These are phyloP conservation scores for Synanthedon vespiformis DNA, from an alignment of 2,888 invertebrate species.

Conservation along the genomic window DNA sequence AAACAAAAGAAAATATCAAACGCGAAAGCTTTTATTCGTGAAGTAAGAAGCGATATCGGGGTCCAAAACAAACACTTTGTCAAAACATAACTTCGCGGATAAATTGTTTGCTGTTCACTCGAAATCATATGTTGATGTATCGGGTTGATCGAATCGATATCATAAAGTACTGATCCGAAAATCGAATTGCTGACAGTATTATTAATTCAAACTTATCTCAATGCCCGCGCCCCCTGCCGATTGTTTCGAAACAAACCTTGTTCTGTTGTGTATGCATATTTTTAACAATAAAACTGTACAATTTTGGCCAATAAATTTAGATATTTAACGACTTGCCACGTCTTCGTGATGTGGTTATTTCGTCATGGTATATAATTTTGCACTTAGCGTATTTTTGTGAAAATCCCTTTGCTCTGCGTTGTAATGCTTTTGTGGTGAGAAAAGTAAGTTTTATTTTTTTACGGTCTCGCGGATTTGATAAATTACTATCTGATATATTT, in stretches of 20 bases:
- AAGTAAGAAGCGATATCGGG: conserved; percentile 14
- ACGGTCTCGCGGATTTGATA: too few species aligned
- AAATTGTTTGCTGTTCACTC: conserved; percentile 34
- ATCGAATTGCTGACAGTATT: conserved; percentile 53
- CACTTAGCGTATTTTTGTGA: conserved; percentile 6
- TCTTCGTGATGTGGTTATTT: conserved; percentile 36
- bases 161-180: conserved; percentile 47
- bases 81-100: conserved; percentile 23
- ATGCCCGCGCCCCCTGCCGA: conserved; percentile 33
- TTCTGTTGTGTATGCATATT: conserved; percentile 11
- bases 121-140: conserved; percentile 26
- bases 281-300: conserved; percentile 40
- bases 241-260: conserved; percentile 38
- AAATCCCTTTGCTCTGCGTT: conserved; percentile 4
- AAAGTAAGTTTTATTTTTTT: not conserved
- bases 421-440: not conserved
- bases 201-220: conserved; percentile 48
- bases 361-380: conserved; percentile 16
- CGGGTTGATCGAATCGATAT: conserved; percentile 36
- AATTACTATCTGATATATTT: too few species aligned
- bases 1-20: conserved; percentile 6
- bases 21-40: conserved; percentile 10
- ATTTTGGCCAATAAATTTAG: conserved; percentile 44
- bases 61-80: conserved; percentile 28
- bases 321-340: conserved; percentile 32